Base-by-base conservation (phyloP, 2,888 invertebrate genomes). In the Esperia sulphurella region DNA sequence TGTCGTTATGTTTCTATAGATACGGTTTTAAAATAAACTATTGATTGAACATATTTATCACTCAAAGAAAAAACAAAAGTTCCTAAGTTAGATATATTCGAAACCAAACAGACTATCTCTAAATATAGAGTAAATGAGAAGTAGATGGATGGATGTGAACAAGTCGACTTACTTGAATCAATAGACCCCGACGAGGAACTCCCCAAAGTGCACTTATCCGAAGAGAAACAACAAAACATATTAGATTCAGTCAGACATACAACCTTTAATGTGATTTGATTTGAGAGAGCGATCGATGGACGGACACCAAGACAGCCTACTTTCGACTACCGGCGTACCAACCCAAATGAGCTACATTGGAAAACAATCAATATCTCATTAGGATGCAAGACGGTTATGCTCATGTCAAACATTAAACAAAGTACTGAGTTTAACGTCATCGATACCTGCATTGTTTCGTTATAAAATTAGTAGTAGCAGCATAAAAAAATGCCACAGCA, bases 321-420 rank as follows among this genome's bases (percentile, higher is more conserved):
- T 12, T 1, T 33, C 30, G n/a, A 45, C 37, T 28, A 40, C 39
- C 29, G 14, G 13, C n/a, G n/a, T n/a, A n/a, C 28, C 45, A 3
- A 3, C 29, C 31, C 21, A 21, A 41, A 33, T 28, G 12, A 40
- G 31, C 31, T 30, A 12, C 8, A 41, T 45, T 30, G 49, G 21
- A 45, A 31, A 48, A 51, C 51, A 51, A 51, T 51, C 45, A 51
- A 51, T 48, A 45, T 30, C 21, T 46, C 48, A 48, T 43, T 43
- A 43, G 43, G 35, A 44, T 44, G 43, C 43, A 44, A 28, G 43
- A 44, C 35, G 33, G 12, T 33, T 14, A 8, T 21, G 21, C 21
- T 21, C 21, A 21, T 21, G 21, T 21, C 21, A 21, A 21, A 21
- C 21, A 3, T 21, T 21, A 21, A 21, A 21, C 5, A 21, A 21